A percentile compares a stretch with the other conserved stretches of the same genome.
These are phyloP conservation scores for Ahaetulla prasina DNA, from an alignment of 2,113 vertebrate genomes.

Conservation along the genomic window DNA sequence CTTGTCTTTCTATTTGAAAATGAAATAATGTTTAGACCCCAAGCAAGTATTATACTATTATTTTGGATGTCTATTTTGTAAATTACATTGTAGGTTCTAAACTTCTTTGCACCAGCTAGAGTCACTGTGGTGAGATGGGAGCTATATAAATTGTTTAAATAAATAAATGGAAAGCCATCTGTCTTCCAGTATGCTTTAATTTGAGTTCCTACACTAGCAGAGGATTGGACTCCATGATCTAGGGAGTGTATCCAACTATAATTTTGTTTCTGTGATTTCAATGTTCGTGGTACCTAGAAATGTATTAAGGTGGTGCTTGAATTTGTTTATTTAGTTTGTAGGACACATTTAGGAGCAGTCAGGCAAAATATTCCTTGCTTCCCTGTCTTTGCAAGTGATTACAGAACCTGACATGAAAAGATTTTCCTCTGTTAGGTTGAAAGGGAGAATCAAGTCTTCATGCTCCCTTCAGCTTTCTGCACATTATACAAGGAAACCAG, in stretches of 20 bases:
- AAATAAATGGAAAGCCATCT: background rate
- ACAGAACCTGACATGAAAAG: slow-evolving; percentile 2
- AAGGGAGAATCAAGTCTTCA: slow-evolving; percentile 11
- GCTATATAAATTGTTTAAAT: background rate
- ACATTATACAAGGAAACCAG: background rate
- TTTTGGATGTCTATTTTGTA: background rate
- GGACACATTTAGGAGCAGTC: background rate
- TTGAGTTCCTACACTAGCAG: background rate
- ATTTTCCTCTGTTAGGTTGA: slow-evolving; percentile 10
- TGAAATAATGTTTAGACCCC: background rate
- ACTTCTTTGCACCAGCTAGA: background rate
- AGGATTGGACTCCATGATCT: background rate
- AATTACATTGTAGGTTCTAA: background rate
- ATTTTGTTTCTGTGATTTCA: background rate
- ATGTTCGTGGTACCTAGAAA: background rate
- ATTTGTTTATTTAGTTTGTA: slow-evolving; percentile 5
- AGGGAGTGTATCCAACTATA: background rate
- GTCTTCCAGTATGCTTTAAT: background rate
- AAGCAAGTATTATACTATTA: background rate
- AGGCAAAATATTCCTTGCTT: slow-evolving; percentile 14
- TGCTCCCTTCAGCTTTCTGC: slow-evolving; percentile 1
- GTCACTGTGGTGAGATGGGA: background rate
- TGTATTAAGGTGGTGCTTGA: background rate
- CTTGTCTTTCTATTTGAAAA: background rate
- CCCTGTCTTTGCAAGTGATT: slow-evolving; percentile 9